A percentile compares a stretch with the other conserved stretches of the same genome.
phyloP scores from a whole-genome alignment of 2,113 vertebrate species.

The Oncorhynchus tshawytscha region DNA sequence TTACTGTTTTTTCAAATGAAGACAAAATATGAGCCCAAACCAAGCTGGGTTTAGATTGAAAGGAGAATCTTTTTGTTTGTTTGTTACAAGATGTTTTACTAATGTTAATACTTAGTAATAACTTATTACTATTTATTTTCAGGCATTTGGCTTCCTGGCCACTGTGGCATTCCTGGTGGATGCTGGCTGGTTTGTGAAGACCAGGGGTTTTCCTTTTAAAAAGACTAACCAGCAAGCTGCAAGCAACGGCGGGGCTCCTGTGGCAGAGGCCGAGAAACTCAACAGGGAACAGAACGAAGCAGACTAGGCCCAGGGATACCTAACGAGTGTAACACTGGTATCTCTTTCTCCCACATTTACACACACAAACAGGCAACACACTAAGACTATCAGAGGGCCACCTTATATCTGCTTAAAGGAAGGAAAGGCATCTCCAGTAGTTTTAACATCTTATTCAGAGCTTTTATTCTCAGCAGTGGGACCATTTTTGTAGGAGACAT shows the following conservation, averaged over 20 bases:
- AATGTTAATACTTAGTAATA: neutral
- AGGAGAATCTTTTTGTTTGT: too few relatives aligned
- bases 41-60: neutral
- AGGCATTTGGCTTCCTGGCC: conserved; percentile 86
- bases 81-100: neutral
- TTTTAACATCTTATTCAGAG: neutral
- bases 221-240: neutral
- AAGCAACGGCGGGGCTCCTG: rapidly evolving
- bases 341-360: neutral
- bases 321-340: neutral
- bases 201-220: rapidly evolving
- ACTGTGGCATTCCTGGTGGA: conserved; percentile 66
- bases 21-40: neutral
- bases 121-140: conserved; percentile 30
- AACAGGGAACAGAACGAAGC: conserved; percentile 32
- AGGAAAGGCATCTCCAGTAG: neutral
- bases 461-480: neutral
- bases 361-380: neutral
- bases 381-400: neutral
- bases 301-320: neutral
- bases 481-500: neutral
- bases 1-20: too few relatives aligned
- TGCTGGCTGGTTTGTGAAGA: rapidly evolving
- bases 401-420: neutral
- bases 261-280: conserved; percentile 70